phyloP scores from a whole-genome alignment of 2,888 invertebrate species.

The Altica lythri region DNA sequence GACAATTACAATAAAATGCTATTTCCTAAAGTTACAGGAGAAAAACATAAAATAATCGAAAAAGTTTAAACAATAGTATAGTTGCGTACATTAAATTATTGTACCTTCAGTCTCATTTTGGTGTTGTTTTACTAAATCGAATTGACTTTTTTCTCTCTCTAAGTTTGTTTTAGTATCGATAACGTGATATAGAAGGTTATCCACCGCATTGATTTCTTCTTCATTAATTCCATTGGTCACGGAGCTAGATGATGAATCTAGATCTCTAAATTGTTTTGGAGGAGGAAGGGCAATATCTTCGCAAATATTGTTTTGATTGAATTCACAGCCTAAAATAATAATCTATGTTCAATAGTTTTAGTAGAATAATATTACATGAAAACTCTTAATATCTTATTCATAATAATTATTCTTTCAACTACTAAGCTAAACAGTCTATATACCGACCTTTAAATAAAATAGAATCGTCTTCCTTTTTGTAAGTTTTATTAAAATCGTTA shows the following conservation, averaged over 20 bases:
- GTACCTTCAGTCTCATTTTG: slow-evolving; percentile 41
- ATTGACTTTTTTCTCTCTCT: slow-evolving; percentile 42
- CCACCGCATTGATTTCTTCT: slow-evolving; percentile 58
- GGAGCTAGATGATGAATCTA: slow-evolving; percentile 66
- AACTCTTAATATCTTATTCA: too few relatives aligned
- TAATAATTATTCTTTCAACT: slow-evolving; percentile 52
- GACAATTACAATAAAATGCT: too few relatives aligned
- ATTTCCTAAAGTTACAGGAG: not conserved
- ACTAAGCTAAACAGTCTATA: slow-evolving; percentile 43
- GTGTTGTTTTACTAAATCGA: slow-evolving; percentile 35
- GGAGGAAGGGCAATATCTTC: slow-evolving; percentile 65
- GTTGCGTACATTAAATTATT: slow-evolving; percentile 2
- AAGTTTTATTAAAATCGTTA: slow-evolving; percentile 37
- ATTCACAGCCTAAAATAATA: slow-evolving; percentile 51
- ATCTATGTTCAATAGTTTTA: too few relatives aligned
- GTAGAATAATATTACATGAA: too few relatives aligned
- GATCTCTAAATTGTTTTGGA: slow-evolving; percentile 83
- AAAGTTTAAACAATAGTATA: too few relatives aligned
- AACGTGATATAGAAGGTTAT: slow-evolving; percentile 80
- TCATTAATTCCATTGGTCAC: slow-evolving; percentile 47
- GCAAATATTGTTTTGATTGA: slow-evolving; percentile 44
- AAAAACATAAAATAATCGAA: not conserved
- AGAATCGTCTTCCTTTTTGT: slow-evolving; percentile 36
- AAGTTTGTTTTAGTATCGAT: slow-evolving; percentile 67
- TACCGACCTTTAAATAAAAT: slow-evolving; percentile 41